These are phyloP conservation scores for Potamarius usumacintae DNA, from an alignment of 2,113 vertebrate genomes.

Conservation along the genomic window DNA sequence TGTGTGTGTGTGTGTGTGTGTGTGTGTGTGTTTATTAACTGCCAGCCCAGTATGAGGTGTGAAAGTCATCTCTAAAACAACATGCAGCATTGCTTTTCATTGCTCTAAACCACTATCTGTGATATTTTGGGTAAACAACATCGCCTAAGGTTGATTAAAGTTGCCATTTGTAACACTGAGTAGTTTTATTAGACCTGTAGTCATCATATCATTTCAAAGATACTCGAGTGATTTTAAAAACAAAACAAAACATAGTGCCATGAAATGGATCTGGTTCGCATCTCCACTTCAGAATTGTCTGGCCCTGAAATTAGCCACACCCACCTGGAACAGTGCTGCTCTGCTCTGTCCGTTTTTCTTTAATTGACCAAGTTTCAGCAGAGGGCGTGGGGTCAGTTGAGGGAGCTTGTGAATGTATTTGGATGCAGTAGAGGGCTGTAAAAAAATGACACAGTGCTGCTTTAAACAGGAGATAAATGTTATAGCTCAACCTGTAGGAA, in stretches of 20 bases:
- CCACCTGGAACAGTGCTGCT: background rate
- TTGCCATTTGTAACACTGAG: background rate
- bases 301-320: background rate
- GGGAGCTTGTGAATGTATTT: background rate
- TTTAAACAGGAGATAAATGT: background rate
- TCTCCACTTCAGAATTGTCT: background rate
- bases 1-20: too few relatives aligned
- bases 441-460: background rate
- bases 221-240: background rate
- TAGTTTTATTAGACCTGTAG: background rate
- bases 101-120: background rate
- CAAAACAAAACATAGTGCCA: too few relatives aligned
- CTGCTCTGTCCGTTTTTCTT: background rate
- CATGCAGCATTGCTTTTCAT: background rate
- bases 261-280: too few relatives aligned
- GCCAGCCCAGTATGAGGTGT: background rate
- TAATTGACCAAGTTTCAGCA: background rate
- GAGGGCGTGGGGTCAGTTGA: background rate
- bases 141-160: background rate
- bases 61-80: background rate
- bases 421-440: background rate
- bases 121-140: background rate
- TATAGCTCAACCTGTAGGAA: background rate
- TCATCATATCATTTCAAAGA: background rate
- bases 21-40: background rate